These are phyloP conservation scores for Venustaconcha ellipsiformis DNA, from an alignment of 1,140 invertebrate genomes.

Conservation along the genomic window DNA sequence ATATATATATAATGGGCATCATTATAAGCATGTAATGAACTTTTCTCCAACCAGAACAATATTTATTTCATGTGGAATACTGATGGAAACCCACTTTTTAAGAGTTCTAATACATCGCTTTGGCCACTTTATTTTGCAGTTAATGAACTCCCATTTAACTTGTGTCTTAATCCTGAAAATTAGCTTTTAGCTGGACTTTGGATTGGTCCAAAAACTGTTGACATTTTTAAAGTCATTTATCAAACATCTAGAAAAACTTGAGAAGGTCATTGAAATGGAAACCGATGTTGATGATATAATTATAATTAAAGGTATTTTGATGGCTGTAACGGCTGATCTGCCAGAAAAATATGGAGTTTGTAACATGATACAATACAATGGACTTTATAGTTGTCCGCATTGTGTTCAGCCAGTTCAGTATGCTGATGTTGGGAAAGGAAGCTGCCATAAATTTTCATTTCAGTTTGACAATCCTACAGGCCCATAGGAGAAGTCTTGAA, in stretches of 20 bases:
- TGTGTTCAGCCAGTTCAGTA: slow-evolving; percentile 16
- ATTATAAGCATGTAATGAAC: too few relatives aligned
- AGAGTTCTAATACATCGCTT: slow-evolving; percentile 15
- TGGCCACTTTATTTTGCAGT: slow-evolving; percentile 30
- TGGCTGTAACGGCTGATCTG: slow-evolving; percentile 22
- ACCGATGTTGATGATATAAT: not conserved
- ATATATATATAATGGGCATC: too few relatives aligned
- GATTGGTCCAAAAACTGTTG: slow-evolving; percentile 9
- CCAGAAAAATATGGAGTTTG: slow-evolving; percentile 13
- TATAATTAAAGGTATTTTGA: slow-evolving; percentile 17
- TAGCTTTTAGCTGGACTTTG: slow-evolving; percentile 12
- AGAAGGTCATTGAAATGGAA: not conserved
- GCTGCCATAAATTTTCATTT: too few relatives aligned
- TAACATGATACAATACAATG: slow-evolving; percentile 18
- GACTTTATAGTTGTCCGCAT: slow-evolving; percentile 15
- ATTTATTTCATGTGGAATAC: not conserved
- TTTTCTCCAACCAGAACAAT: too few relatives aligned
- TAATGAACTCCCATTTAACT: slow-evolving; percentile 19
- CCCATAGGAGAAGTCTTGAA: too few relatives aligned
- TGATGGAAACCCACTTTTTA: slow-evolving; percentile 27
- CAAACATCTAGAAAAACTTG: slow-evolving; percentile 14
- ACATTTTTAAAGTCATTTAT: slow-evolving; percentile 12
- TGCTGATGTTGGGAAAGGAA: slow-evolving; percentile 12
- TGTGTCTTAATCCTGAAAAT: slow-evolving; percentile 21
- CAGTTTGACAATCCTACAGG: too few relatives aligned